These are phyloP conservation scores for Eleutherodactylus coqui DNA, from an alignment of 2,797 vertebrate species.

Conservation along the genomic window DNA sequence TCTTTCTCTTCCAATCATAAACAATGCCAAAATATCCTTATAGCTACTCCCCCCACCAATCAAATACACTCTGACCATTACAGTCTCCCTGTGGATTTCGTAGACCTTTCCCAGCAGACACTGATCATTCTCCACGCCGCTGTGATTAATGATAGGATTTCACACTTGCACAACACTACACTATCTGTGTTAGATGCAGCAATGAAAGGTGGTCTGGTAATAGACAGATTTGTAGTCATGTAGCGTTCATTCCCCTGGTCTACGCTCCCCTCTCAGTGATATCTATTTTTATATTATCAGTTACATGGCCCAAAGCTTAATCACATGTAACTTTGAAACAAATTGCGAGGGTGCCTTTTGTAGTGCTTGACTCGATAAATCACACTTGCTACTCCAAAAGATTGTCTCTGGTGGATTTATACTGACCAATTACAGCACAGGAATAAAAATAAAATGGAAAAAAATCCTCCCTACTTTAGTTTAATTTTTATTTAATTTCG, in stretches of 20 bases:
- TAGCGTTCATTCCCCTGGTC: slow-evolving; percentile 62
- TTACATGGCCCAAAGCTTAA: slow-evolving; percentile 63
- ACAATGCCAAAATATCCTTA: slow-evolving; percentile 49
- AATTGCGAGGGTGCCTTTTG: slow-evolving; percentile 61
- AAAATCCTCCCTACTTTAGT: background rate
- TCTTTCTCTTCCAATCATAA: background rate
- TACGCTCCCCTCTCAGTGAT: slow-evolving; percentile 56
- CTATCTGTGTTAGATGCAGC: slow-evolving; percentile 63
- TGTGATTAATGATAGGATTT: slow-evolving; percentile 65
- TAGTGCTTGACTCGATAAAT: slow-evolving; percentile 59
- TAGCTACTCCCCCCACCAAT: slow-evolving; percentile 23
- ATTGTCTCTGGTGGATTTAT: slow-evolving; percentile 38
- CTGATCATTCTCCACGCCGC: slow-evolving; percentile 59
- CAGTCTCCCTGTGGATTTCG: slow-evolving; percentile 55
- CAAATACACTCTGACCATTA: slow-evolving; percentile 60
- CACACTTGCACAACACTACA: slow-evolving; percentile 64
- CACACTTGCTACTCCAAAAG: slow-evolving; percentile 51
- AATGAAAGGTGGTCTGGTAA: slow-evolving; percentile 62
- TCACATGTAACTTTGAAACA: slow-evolving; percentile 63
- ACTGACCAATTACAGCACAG: background rate
- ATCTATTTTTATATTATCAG: slow-evolving; percentile 64
- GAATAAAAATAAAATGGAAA: background rate
- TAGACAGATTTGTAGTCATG: slow-evolving; percentile 64
- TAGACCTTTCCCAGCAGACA: slow-evolving; percentile 54
- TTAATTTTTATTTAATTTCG: background rate